phyloP scores from a whole-genome alignment of 1,140 invertebrate genomes.

The Drosophila insularis region DNA sequence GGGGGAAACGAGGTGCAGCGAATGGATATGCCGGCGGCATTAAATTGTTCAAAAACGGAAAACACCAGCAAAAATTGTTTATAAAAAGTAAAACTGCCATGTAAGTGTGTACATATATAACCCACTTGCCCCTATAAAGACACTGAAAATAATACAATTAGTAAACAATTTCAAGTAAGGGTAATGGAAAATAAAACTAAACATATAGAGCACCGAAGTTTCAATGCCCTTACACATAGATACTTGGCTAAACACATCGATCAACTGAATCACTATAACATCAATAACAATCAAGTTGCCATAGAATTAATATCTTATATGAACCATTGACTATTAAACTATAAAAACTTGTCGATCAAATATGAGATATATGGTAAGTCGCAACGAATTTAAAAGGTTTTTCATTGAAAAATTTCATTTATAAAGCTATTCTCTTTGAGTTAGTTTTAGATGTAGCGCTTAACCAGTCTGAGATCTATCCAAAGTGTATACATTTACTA shows the following conservation, averaged over 20 bases:
- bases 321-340: too few relatives aligned
- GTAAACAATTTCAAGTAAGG: constrained; percentile 40
- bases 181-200: background rate
- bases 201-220: background rate
- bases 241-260: background rate
- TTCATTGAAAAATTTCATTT: too few relatives aligned
- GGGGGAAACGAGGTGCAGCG: constrained; percentile 35
- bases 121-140: constrained; percentile 8
- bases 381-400: too few relatives aligned
- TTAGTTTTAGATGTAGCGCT: too few relatives aligned
- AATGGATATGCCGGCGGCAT: constrained; percentile 41
- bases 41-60: constrained; percentile 34
- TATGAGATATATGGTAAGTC: too few relatives aligned
- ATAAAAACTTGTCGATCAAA: too few relatives aligned
- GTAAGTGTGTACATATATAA: background rate
- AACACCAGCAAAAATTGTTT: constrained; percentile 26
- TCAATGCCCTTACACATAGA: background rate
- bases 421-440: too few relatives aligned
- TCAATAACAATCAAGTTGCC: too few relatives aligned
- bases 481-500: background rate
- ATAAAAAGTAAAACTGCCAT: background rate
- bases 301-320: too few relatives aligned
- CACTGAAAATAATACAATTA: constrained; percentile 38
- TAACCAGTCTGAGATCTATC: too few relatives aligned
- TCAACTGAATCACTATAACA: too few relatives aligned